Base-by-base conservation (phyloP, 2,797 vertebrate species). In the Parauchenoglanis punctatus region DNA sequence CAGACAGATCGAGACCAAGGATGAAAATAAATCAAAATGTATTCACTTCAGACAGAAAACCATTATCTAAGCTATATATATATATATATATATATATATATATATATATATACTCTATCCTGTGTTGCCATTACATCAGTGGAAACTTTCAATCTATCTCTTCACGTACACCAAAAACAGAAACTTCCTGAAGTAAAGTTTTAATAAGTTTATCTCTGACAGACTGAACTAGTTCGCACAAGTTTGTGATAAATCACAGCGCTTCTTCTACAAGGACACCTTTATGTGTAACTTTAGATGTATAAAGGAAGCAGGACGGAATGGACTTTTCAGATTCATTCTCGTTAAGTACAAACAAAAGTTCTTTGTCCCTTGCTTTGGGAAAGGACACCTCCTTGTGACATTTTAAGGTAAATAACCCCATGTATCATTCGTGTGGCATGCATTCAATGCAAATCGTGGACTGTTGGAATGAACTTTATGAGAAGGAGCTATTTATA, bases 381-480 rank as follows among this genome's bases (percentile, higher is more conserved):
- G 40, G n/a, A 86, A 82, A 86, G 85, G 54, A 73, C 77, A 81
- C n/a, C 18, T 73, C 40, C 35, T 15, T 31, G 67, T 87, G 86
- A 75, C 70, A 87, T 87, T 87, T 83, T 63, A 63, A 83, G 70
- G 70, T 72, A 87, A 87, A 83, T 44, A 76, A 54, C 58, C 86
- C 54, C 44, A 81, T 56, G 31, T 46, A 58, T 75, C 78, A 65
- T 46, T 20, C 11, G 25, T 49, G 18, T 63, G 58, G 17, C 10
- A 5, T 63, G 58, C 13, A 46, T 35, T 17, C 54, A 17, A 75
- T 56, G 67, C 49, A 81, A 68, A 40, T n/a, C 4, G 4, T 54
- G 11, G 31, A 35, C 15, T 4, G 52, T 23, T 23, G 54, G 18
- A 25, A 59, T 81, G 78, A 61, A 72, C 52, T 81, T 72, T 67